A percentile compares a stretch with the other conserved stretches of the same genome.
These are phyloP conservation scores for Sminthurinus signatus DNA, from an alignment of 1,140 invertebrate species.

Conservation along the genomic window DNA sequence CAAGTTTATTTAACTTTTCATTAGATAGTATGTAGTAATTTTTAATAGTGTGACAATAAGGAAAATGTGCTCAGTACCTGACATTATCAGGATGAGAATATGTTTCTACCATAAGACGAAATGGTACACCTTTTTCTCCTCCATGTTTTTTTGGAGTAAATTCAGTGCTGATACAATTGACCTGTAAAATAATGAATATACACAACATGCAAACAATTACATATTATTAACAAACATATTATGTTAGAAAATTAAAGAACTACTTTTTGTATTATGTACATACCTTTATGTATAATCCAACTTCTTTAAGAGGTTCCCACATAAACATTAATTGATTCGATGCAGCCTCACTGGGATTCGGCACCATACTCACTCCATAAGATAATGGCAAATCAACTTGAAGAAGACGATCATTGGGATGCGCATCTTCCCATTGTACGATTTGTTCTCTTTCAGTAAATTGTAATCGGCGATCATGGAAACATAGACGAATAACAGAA, in stretches of 20 bases:
- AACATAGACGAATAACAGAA: slow-evolving; percentile 84
- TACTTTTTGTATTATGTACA: slow-evolving; percentile 20
- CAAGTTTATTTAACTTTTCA: too few species aligned
- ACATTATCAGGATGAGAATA: slow-evolving; percentile 55
- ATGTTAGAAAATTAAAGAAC: slow-evolving; percentile 2
- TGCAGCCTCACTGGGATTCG: slow-evolving; percentile 58
- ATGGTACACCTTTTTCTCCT: slow-evolving; percentile 94
- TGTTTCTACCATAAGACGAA: slow-evolving; percentile 88
- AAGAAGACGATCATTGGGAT: slow-evolving; percentile 83
- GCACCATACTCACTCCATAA: slow-evolving; percentile 79
- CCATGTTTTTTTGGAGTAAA: slow-evolving; percentile 98
- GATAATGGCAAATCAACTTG: slow-evolving; percentile 88
- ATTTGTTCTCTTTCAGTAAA: slow-evolving; percentile 93
- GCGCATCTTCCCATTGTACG: slow-evolving; percentile 73
- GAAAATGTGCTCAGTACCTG: too few species aligned
- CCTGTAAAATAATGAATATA: slow-evolving; percentile 46
- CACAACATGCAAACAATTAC: background rate
- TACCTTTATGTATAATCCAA: slow-evolving; percentile 86
- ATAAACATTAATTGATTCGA: slow-evolving; percentile 80
- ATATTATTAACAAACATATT: background rate
- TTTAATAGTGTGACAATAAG: too few species aligned
- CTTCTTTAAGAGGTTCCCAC: slow-evolving; percentile 95
- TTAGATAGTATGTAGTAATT: too few species aligned
- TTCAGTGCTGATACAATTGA: slow-evolving; percentile 95
- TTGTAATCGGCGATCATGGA: slow-evolving; percentile 91